phyloP scores from a whole-genome alignment of 64 coral and sea anemone genomes.

The Pocillopora verrucosa region DNA sequence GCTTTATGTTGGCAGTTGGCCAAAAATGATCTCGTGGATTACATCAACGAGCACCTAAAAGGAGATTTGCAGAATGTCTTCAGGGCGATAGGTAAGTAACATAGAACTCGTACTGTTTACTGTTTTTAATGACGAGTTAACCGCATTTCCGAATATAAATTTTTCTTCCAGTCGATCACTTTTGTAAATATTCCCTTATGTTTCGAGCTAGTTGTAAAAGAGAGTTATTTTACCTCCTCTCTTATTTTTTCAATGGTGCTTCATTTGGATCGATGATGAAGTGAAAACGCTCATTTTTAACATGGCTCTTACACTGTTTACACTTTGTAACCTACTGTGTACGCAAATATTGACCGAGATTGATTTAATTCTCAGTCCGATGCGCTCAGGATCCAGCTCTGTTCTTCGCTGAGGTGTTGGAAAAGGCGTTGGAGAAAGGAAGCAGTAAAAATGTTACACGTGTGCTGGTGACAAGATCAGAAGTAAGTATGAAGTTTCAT shows the following conservation, averaged over 20 bases:
- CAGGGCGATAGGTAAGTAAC: conserved; percentile 31
- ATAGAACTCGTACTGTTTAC: background rate
- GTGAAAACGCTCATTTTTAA: no score
- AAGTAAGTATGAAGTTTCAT: conserved; percentile 1
- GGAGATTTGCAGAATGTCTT: conserved; percentile 18
- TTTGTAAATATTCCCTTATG: no score
- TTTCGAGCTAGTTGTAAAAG: no score
- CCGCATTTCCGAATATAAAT: no score
- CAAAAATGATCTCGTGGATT: conserved; percentile 24
- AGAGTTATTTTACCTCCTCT: no score
- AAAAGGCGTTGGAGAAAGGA: conserved; percentile 25
- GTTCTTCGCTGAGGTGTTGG: conserved; percentile 50
- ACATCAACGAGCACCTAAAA: conserved; percentile 13
- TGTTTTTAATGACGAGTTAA: no score
- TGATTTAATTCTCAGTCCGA: conserved; percentile 16
- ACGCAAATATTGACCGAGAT: background rate
- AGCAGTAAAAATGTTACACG: conserved; percentile 22
- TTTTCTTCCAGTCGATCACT: no score
- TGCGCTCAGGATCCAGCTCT: background rate
- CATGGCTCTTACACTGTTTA: no score
- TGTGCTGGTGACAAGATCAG: conserved; percentile 45
- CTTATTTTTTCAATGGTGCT: no score
- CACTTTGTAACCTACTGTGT: background rate
- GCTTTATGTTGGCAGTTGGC: background rate
- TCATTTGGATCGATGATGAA: no score